Evolutionary conservation across 2,888 invertebrate species (phyloP).

Genomic region (Odontomyia ornata): DNA sequence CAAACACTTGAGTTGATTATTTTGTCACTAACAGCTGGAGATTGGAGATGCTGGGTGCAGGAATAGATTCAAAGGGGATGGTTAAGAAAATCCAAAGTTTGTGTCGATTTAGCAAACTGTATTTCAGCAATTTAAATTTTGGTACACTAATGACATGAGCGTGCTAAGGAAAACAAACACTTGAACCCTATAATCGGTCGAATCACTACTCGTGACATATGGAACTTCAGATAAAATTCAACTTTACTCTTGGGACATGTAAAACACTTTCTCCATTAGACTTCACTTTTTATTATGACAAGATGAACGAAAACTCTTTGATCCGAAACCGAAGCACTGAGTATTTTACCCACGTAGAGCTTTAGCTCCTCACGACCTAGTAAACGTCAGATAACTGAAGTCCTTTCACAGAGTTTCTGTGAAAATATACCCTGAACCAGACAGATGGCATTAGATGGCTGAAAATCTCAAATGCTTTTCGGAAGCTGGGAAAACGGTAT

Average conservation of each 20-base stretch:
- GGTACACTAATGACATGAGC: neutral
- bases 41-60: neutral
- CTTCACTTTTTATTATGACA: neutral
- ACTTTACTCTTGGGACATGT: neutral
- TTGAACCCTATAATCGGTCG: neutral
- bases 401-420: conserved; percentile 16
- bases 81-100: neutral
- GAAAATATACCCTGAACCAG: conserved; percentile 32
- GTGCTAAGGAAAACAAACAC: neutral
- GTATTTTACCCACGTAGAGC: neutral
- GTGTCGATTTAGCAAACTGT: neutral
- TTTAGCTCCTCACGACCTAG: conserved; percentile 32
- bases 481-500: conserved; percentile 29
- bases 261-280: neutral
- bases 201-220: neutral
- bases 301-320: neutral
- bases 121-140: too few relatives aligned
- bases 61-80: neutral
- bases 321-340: conserved; percentile 3
- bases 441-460: conserved; percentile 11
- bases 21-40: conserved; percentile 43
- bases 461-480: conserved; percentile 14
- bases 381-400: conserved; percentile 47
- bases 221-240: neutral
- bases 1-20: conserved; percentile 49